Percentiles rank a stretch among this genome's conserved stretches.
Evolutionary conservation across 2,888 invertebrate species (phyloP).

Genomic region (Noctua fimbriata): DNA sequence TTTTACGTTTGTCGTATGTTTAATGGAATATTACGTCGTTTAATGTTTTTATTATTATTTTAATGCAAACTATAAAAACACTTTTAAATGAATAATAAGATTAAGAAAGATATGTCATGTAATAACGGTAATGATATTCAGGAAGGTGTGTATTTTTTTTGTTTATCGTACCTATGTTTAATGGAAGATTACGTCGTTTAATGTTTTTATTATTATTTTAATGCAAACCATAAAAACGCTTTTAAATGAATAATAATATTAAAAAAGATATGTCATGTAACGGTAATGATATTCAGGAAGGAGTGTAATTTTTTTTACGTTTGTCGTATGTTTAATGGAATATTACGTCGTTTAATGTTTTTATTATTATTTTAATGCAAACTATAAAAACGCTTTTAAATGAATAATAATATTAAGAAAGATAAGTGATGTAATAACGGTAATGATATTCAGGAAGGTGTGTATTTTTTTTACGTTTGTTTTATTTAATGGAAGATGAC

Average conservation of each 20-base stretch:
- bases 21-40: not conserved
- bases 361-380: not conserved
- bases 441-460: not conserved
- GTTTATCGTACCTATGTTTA: not conserved
- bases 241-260: not conserved
- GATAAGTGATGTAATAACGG: not conserved
- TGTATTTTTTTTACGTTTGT: not conserved
- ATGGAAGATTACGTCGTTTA: not conserved
- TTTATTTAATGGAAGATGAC: not conserved
- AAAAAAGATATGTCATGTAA: not conserved
- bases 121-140: too few relatives aligned
- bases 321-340: not conserved
- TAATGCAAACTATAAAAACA: not conserved
- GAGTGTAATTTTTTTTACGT: not conserved
- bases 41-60: not conserved
- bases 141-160: not conserved
- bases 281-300: not conserved
- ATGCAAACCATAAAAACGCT: not conserved
- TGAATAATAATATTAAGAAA: not conserved
- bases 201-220: not conserved
- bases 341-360: constrained; percentile 3
- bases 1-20: not conserved
- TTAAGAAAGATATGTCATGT: not conserved
- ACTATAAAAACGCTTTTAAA: not conserved
- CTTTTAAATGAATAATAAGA: not conserved